Percentiles rank a stretch among this genome's conserved stretches.
phyloP scores from a whole-genome alignment of 2,797 vertebrate genomes.

The Anguilla marmorata region DNA sequence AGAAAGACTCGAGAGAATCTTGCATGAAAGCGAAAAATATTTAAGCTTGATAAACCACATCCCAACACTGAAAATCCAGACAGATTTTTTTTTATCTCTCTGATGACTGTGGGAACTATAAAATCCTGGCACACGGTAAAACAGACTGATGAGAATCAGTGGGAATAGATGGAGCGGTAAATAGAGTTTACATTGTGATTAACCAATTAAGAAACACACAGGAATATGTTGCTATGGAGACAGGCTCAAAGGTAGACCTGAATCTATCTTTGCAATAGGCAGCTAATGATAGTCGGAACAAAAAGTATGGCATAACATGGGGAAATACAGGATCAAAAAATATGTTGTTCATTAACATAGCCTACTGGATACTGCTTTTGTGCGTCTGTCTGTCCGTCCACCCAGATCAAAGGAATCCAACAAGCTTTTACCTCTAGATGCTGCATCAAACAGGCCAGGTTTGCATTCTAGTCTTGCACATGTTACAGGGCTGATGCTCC shows the following conservation, averaged over 20 bases:
- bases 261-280: constrained; percentile 5
- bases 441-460: not conserved
- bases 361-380: not conserved
- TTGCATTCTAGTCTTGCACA: not conserved
- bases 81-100: not conserved
- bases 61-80: constrained; percentile 2
- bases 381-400: not conserved
- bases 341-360: not conserved
- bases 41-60: constrained; percentile 11
- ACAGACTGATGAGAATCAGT: constrained; percentile 23
- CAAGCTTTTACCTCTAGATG: not conserved
- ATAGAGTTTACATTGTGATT: constrained; percentile 27
- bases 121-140: constrained; percentile 16
- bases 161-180: constrained; percentile 23
- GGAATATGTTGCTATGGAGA: constrained; percentile 19
- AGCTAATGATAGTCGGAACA: not conserved
- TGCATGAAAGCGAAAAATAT: not conserved
- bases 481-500: not conserved
- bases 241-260: constrained; percentile 5
- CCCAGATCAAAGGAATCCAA: not conserved
- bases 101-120: constrained; percentile 12
- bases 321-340: not conserved
- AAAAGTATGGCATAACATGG: not conserved
- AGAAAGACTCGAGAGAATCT: not conserved
- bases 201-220: constrained; percentile 21